Conservation (phyloP, 2,797 vertebrate species). For the Ctenopoma multispine region DNA sequence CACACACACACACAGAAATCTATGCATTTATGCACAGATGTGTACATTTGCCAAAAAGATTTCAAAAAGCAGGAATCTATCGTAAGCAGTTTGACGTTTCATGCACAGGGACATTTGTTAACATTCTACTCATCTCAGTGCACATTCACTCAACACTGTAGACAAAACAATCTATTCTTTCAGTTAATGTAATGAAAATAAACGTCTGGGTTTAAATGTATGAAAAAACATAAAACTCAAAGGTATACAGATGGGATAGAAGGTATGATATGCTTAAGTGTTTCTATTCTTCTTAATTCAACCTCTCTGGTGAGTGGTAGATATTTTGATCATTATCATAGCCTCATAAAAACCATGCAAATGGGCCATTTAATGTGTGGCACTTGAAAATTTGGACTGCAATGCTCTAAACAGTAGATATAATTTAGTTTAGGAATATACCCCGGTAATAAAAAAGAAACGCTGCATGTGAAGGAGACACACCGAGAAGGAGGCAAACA, state of each 20-base stretch:
- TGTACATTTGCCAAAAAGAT: too few species aligned
- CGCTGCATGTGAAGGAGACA: background rate
- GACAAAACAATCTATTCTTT: conserved; percentile 22
- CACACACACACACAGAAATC: too few species aligned
- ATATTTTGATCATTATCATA: conserved; percentile 16
- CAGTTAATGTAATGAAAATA: conserved; percentile 2
- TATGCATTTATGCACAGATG: too few species aligned
- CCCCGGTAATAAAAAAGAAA: background rate
- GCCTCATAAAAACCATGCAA: background rate
- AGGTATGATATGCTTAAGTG: background rate
- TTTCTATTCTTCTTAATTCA: conserved; percentile 2
- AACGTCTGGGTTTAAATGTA: conserved; percentile 24
- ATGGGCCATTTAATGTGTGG: background rate
- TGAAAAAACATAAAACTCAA: background rate
- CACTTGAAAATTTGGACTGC: background rate
- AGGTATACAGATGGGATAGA: background rate
- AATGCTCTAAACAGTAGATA: background rate
- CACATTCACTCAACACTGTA: too few species aligned
- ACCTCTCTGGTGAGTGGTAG: conserved; percentile 2
- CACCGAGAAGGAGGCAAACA: background rate
- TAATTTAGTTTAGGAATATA: background rate
- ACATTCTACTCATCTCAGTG: too few species aligned
- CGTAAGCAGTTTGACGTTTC: too few species aligned
- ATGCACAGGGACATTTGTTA: too few species aligned
- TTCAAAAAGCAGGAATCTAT: too few species aligned